Percentiles rank a stretch among this genome's conserved stretches.
Conservation (phyloP, 1,140 invertebrate species). For the Magallana ariakensis region DNA sequence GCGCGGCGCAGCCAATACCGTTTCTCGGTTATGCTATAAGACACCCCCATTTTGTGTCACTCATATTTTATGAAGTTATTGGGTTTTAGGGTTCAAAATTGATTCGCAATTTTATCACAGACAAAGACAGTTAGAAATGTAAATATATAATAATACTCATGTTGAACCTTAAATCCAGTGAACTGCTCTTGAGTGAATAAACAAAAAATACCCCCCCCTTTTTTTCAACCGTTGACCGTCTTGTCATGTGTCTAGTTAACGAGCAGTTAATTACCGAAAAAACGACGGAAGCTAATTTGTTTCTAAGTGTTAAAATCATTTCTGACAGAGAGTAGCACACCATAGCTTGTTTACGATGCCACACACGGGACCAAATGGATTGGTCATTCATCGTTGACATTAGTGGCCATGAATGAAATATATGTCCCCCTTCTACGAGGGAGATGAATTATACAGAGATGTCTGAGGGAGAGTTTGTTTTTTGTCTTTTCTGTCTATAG, state of each 20-base stretch:
- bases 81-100: too few species aligned
- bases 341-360: neutral
- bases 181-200: too few species aligned
- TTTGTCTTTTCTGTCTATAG: neutral
- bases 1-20: too few species aligned
- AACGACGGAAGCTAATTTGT: conserved; percentile 15
- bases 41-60: too few species aligned
- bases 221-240: too few species aligned
- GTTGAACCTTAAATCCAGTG: too few species aligned
- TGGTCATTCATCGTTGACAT: neutral
- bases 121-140: too few species aligned
- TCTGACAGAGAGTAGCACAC: neutral
- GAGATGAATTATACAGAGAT: neutral
- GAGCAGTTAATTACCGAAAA: neutral
- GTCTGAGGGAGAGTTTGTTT: neutral
- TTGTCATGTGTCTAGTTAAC: neutral
- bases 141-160: too few species aligned
- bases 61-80: too few species aligned
- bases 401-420: conserved; percentile 17
- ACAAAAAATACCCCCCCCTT: too few species aligned
- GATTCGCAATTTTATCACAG: too few species aligned
- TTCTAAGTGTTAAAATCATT: neutral
- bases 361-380: conserved; percentile 4
- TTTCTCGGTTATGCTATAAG: too few species aligned
- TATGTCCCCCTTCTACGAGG: neutral